phyloP scores from a whole-genome alignment of 2,888 invertebrate species.

The Craniophora ligustri region DNA sequence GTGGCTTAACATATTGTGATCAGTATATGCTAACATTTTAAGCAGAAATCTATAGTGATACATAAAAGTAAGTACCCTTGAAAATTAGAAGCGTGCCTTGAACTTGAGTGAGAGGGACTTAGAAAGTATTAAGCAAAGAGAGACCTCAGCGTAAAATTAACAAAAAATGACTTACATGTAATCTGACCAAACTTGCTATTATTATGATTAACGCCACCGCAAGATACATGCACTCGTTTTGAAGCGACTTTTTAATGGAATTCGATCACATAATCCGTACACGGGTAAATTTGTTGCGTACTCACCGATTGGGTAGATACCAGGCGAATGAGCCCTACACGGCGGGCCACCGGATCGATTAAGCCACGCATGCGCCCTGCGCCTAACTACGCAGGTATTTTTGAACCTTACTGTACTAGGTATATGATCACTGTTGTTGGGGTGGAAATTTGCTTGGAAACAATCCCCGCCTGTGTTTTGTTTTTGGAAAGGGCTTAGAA shows the following conservation, averaged over 20 bases:
- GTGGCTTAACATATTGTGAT: slow-evolving; percentile 15
- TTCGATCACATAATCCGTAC: slow-evolving; percentile 56
- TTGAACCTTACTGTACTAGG: slow-evolving; percentile 39
- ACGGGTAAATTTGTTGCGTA: slow-evolving; percentile 70
- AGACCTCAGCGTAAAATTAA: slow-evolving; percentile 30
- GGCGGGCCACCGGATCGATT: slow-evolving; percentile 65
- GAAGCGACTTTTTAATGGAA: slow-evolving; percentile 46
- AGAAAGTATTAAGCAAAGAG: slow-evolving; percentile 28
- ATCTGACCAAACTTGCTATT: slow-evolving; percentile 83
- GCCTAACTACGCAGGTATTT: slow-evolving; percentile 61
- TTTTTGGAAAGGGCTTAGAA: too few species aligned
- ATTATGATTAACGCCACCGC: slow-evolving; percentile 85
- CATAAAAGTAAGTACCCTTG: background rate
- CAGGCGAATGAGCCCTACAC: slow-evolving; percentile 69
- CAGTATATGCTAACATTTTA: slow-evolving; percentile 6
- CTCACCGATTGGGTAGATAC: slow-evolving; percentile 77
- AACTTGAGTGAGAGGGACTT: slow-evolving; percentile 21
- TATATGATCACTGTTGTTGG: slow-evolving; percentile 15
- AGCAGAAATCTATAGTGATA: slow-evolving; percentile 16
- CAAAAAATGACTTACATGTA: slow-evolving; percentile 81
- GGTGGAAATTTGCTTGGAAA: slow-evolving; percentile 6
- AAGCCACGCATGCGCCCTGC: slow-evolving; percentile 71
- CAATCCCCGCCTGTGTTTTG: slow-evolving; percentile 1
- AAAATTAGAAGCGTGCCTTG: slow-evolving; percentile 27
- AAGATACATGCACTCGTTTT: slow-evolving; percentile 83